phyloP scores from a whole-genome alignment of 2,113 vertebrate genomes.

The Notothenia coriiceps region DNA sequence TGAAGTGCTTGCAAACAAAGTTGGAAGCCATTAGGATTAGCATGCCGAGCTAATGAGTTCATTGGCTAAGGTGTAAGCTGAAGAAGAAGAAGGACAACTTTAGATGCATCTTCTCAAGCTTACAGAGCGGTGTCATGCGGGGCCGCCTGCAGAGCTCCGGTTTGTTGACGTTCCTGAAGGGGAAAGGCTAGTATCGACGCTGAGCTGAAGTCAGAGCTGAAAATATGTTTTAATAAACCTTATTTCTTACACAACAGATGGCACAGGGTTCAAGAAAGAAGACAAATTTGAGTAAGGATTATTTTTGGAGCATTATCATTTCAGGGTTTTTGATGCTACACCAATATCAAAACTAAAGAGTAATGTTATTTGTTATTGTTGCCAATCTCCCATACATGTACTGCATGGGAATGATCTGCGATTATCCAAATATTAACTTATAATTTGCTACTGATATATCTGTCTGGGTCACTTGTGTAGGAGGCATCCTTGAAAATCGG shows the following conservation, averaged over 20 bases:
- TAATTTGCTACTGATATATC: neutral
- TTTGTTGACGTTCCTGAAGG: slow-evolving; percentile 16
- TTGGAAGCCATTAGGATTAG: slow-evolving; percentile 39
- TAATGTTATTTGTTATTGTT: too few relatives aligned
- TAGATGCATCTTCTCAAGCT: slow-evolving; percentile 17
- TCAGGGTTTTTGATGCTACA: neutral
- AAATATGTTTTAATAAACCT: slow-evolving; percentile 14
- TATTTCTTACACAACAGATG: neutral
- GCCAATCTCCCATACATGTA: neutral
- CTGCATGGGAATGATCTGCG: neutral
- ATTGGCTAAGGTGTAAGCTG: slow-evolving; percentile 32
- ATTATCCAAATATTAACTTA: slow-evolving; percentile 1
- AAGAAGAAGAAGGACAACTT: slow-evolving; percentile 9
- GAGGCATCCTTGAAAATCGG: neutral
- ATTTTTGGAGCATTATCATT: neutral
- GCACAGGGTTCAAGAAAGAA: neutral
- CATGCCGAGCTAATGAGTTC: slow-evolving; percentile 34
- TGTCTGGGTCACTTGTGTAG: slow-evolving; percentile 15
- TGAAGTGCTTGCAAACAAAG: slow-evolving; percentile 10
- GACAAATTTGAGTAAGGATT: neutral
- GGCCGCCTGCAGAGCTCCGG: slow-evolving; percentile 26
- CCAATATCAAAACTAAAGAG: neutral
- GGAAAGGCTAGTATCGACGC: neutral
- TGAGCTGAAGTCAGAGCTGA: slow-evolving; percentile 22
- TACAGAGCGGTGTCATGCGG: slow-evolving; percentile 31